A percentile compares a stretch with the other conserved stretches of the same genome.
Evolutionary conservation across 2,888 invertebrate species (phyloP).

Genomic region (Endomychus coccineus): DNA sequence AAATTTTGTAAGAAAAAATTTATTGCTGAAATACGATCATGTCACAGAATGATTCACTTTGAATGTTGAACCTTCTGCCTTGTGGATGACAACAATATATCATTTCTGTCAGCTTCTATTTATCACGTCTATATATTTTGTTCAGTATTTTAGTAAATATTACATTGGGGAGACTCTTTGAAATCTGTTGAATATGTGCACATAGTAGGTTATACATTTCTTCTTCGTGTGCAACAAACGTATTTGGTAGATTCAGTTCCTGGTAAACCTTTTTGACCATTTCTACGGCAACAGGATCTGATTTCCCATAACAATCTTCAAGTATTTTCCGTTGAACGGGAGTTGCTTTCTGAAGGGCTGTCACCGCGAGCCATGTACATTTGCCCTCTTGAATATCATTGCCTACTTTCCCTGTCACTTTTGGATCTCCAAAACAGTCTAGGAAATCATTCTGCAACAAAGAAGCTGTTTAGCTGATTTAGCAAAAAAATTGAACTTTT

Average conservation of each 20-base stretch:
- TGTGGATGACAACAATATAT: too few species aligned
- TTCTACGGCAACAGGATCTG: slow-evolving; percentile 58
- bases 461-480: too few species aligned
- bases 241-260: slow-evolving; percentile 66
- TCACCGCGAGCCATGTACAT: slow-evolving; percentile 91
- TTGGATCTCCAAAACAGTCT: slow-evolving; percentile 84
- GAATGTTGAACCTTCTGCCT: too few species aligned
- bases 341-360: slow-evolving; percentile 73
- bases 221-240: slow-evolving; percentile 74
- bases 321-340: slow-evolving; percentile 64
- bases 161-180: slow-evolving; percentile 71
- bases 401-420: slow-evolving; percentile 80
- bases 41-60: too few species aligned
- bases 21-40: too few species aligned
- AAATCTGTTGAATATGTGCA: slow-evolving; percentile 78
- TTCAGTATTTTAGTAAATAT: slow-evolving; percentile 76
- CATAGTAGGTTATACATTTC: slow-evolving; percentile 74
- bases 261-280: slow-evolving; percentile 70
- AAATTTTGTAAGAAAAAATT: too few species aligned
- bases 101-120: too few species aligned
- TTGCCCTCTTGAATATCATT: slow-evolving; percentile 94
- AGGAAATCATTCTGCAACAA: slow-evolving; percentile 59
- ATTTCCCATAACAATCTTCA: slow-evolving; percentile 68
- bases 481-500: too few species aligned
- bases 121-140: slow-evolving; percentile 75